These are phyloP conservation scores for Gallinago undulata DNA, from an alignment of 2,113 vertebrate genomes.

Conservation along the genomic window DNA sequence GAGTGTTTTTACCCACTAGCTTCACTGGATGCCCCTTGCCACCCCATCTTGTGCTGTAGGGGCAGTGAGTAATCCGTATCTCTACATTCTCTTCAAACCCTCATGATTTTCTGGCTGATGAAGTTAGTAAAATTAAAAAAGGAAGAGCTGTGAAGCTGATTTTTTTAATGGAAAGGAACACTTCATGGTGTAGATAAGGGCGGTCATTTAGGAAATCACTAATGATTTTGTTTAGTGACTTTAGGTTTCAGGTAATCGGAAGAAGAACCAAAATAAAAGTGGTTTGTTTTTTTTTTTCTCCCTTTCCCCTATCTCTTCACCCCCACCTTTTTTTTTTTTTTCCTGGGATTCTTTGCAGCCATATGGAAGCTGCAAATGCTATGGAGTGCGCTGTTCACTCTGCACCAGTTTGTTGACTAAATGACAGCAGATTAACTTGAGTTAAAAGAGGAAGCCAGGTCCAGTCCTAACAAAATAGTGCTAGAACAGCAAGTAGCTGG, in stretches of 20 bases:
- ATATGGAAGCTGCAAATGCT: neutral
- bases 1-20: neutral
- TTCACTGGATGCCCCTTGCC: neutral
- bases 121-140: neutral
- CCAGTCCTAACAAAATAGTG: neutral
- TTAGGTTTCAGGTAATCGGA: neutral
- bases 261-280: neutral
- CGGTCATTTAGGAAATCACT: neutral
- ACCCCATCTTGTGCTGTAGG: fast-evolving
- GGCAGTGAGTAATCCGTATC: neutral
- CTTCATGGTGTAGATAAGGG: neutral
- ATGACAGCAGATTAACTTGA: neutral
- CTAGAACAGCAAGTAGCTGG: neutral
- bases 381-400: neutral
- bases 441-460: neutral
- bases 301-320: too few relatives aligned
- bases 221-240: neutral
- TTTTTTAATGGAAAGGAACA: neutral
- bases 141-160: neutral
- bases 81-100: neutral
- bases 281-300: too few relatives aligned
- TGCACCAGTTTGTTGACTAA: neutral
- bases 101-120: neutral
- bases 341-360: neutral
- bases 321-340: neutral